Conservation (phyloP, 2,888 invertebrate genomes). For the Philaethria dido region DNA sequence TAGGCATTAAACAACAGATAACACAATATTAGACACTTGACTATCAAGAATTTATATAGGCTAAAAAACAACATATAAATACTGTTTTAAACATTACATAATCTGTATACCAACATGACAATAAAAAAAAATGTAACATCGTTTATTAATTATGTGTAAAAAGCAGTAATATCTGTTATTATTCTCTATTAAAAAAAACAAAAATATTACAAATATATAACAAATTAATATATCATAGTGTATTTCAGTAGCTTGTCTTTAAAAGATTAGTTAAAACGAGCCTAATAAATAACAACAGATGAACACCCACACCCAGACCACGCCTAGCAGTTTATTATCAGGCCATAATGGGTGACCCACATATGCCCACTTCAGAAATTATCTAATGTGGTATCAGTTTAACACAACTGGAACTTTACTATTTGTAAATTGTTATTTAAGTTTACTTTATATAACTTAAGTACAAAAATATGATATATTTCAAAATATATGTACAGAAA, state of each 20-base stretch:
- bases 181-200: no score
- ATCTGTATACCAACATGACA: no score
- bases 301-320: constrained; percentile 46
- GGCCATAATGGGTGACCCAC: constrained; percentile 64
- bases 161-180: no score
- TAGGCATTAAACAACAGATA: constrained; percentile 13
- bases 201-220: no score
- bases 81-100: no score
- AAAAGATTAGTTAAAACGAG: constrained; percentile 15
- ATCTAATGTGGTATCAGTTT: constrained; percentile 58
- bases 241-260: neutral
- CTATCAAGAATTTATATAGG: neutral
- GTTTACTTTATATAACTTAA: neutral
- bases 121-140: no score
- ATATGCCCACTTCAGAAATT: constrained; percentile 64
- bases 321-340: constrained; percentile 54
- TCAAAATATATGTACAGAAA: no score
- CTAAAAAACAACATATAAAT: neutral
- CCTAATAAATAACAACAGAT: constrained; percentile 40
- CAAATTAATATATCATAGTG: neutral
- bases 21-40: constrained; percentile 3
- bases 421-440: constrained; percentile 27
- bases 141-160: no score
- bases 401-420: constrained; percentile 23
- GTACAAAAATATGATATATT: no score